Evolutionary conservation across 1,140 invertebrate genomes (phyloP).

Genomic region (Conus ventricosus): DNA sequence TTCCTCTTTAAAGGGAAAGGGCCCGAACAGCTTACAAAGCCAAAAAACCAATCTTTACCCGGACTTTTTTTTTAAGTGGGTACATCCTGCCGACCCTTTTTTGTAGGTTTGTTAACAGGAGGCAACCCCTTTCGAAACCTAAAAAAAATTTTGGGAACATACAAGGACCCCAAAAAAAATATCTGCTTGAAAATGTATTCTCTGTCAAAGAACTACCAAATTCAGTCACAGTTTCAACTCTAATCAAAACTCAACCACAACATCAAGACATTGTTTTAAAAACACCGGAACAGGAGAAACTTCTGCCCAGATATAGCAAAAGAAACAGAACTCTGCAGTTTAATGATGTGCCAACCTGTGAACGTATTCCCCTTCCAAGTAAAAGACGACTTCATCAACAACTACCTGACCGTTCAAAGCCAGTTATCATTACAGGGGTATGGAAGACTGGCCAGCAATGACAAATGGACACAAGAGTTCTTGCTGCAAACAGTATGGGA

Average conservation of each 20-base stretch:
- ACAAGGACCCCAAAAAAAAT: conserved; percentile 57
- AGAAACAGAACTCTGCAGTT: background rate
- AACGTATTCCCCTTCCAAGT: conserved; percentile 53
- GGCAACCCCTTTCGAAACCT: conserved; percentile 51
- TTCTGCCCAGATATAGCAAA: background rate
- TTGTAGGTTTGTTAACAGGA: conserved; percentile 59
- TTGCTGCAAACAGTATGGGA: conserved; percentile 59
- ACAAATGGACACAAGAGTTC: conserved; percentile 67
- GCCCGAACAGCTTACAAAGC: conserved; percentile 55
- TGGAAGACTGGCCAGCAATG: conserved; percentile 62
- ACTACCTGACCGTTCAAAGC: conserved; percentile 67
- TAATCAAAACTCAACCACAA: conserved; percentile 14
- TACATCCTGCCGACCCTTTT: conserved; percentile 5
- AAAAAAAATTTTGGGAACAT: conserved; percentile 51
- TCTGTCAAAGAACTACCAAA: conserved; percentile 47
- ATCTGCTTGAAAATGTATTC: conserved; percentile 59
- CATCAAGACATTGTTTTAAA: conserved; percentile 30
- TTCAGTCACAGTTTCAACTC: conserved; percentile 31
- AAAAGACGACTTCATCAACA: conserved; percentile 63
- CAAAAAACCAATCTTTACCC: conserved; percentile 29
- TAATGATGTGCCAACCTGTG: conserved; percentile 57
- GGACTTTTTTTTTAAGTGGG: conserved; percentile 42
- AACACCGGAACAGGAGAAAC: background rate
- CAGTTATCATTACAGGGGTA: conserved; percentile 66
- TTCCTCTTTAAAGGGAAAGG: conserved; percentile 49